These are phyloP conservation scores for Ondatra zibethicus DNA, from an alignment of 2,113 vertebrate species.

Conservation along the genomic window DNA sequence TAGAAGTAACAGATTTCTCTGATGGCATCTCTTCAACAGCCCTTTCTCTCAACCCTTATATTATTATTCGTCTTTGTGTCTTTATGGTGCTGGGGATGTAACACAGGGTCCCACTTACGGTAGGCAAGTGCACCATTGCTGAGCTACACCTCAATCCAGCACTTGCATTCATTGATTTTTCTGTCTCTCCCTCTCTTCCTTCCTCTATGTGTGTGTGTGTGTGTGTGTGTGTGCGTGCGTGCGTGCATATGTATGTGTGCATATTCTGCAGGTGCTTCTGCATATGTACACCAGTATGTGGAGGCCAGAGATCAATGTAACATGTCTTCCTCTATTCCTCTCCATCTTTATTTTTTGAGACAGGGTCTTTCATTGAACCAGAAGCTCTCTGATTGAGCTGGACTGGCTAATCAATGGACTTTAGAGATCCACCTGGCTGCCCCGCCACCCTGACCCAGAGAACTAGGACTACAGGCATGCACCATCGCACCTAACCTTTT, in stretches of 20 bases:
- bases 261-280: not conserved
- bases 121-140: not conserved
- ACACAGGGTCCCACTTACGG: not conserved
- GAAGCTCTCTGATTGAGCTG: not conserved
- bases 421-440: not conserved
- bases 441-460: not conserved
- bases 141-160: not conserved
- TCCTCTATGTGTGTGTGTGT: not conserved
- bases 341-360: not conserved
- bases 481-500: not conserved
- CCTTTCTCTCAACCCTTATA: not conserved
- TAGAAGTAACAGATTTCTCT: not conserved
- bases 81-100: not conserved
- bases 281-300: too few relatives aligned
- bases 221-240: not conserved
- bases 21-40: not conserved
- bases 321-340: not conserved
- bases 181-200: not conserved
- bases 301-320: not conserved
- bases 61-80: not conserved
- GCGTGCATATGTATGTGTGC: accelerated
- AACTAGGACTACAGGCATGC: not conserved
- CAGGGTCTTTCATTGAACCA: not conserved
- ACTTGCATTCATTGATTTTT: not conserved
- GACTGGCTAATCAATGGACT: not conserved